Evolutionary conservation across 2,888 invertebrate genomes (phyloP).

Genomic region (Lutraria lutraria): DNA sequence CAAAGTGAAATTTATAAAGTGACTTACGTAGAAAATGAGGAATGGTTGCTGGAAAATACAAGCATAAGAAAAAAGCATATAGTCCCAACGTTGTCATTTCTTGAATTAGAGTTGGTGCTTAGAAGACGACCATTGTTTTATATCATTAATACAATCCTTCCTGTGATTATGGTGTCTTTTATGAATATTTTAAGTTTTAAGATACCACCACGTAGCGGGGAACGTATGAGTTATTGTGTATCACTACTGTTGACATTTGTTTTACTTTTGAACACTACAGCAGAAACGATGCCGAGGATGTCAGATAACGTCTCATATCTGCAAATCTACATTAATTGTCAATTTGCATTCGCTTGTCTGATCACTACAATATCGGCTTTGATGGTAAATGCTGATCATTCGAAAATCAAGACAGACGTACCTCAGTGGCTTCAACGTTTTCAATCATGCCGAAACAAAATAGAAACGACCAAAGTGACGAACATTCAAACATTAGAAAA

Average conservation of each 20-base stretch:
- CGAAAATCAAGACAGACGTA: not conserved
- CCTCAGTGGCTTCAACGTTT: not conserved
- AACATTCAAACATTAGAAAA: not conserved
- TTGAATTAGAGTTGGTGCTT: conserved; percentile 1
- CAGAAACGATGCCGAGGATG: conserved; percentile 45
- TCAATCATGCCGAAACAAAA: not conserved
- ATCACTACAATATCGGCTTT: conserved; percentile 42
- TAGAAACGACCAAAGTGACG: not conserved
- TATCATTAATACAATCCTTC: conserved; percentile 41
- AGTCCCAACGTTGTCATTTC: not conserved
- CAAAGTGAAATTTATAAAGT: not conserved
- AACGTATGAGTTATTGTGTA: conserved; percentile 46
- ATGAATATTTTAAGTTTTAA: conserved; percentile 52
- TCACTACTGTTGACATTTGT: conserved; percentile 46
- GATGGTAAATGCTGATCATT: not conserved
- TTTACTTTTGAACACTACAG: conserved; percentile 35
- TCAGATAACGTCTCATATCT: conserved; percentile 44
- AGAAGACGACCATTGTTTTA: conserved; percentile 45
- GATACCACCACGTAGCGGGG: conserved; percentile 37
- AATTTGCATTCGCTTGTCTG: conserved; percentile 31
- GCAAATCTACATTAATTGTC: conserved; percentile 47
- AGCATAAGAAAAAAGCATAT: not conserved
- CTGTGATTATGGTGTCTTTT: conserved; percentile 37
- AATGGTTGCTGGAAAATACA: conserved; percentile 29
- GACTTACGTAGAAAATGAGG: conserved; percentile 29